Conservation (phyloP, 64 coral and sea anemone species). For the Dendronephthya gigantea region DNA sequence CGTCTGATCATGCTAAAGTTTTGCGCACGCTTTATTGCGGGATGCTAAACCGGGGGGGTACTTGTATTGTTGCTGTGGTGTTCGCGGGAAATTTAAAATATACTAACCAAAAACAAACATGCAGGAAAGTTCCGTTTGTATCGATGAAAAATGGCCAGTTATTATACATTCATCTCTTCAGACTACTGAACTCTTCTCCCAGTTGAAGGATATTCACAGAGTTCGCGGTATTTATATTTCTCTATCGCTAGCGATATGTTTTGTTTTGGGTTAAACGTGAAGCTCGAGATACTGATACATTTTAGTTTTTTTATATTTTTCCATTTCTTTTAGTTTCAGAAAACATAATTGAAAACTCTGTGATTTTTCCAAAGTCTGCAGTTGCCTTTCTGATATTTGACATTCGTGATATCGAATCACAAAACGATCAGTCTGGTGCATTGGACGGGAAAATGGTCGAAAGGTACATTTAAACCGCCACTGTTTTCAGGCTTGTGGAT, state of each 20-base stretch:
- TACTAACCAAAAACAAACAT: neutral
- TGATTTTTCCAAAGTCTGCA: constrained; percentile 89
- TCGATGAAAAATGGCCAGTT: constrained; percentile 51
- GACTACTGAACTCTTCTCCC: constrained; percentile 51
- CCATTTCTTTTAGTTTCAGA: constrained; percentile 47
- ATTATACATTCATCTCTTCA: constrained; percentile 57
- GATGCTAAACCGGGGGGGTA: neutral
- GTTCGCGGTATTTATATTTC: constrained; percentile 49
- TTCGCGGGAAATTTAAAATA: neutral
- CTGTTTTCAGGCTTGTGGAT: neutral
- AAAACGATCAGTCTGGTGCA: constrained; percentile 28
- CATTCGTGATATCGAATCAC: constrained; percentile 12
- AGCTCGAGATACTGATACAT: too few relatives aligned
- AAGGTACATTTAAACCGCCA: constrained; percentile 16
- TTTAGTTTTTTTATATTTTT: neutral
- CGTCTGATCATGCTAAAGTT: too few relatives aligned
- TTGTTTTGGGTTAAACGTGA: too few relatives aligned
- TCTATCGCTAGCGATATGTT: neutral
- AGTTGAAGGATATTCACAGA: constrained; percentile 56
- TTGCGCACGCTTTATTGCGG: too few relatives aligned
- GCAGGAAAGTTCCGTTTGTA: neutral
- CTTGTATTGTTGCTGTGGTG: neutral
- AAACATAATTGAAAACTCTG: constrained; percentile 50
- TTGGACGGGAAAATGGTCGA: constrained; percentile 46
- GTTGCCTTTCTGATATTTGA: constrained; percentile 67